Conservation (phyloP, 2,888 invertebrate genomes). For the Plagodis dolabraria region DNA sequence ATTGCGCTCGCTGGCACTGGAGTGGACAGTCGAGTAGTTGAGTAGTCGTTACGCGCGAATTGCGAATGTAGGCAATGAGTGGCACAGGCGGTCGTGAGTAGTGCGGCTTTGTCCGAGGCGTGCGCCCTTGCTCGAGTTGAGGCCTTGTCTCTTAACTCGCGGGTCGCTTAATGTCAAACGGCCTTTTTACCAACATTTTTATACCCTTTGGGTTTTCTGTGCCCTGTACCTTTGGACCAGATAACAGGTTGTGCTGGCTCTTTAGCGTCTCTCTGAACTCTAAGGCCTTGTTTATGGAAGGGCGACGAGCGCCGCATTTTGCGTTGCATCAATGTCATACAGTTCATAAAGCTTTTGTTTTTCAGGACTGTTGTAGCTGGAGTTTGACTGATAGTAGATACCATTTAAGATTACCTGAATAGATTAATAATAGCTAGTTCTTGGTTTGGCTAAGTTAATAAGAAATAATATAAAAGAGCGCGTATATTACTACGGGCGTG, state of each 20-base stretch:
- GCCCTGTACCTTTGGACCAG: conserved; percentile 2
- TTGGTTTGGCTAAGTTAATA: too few species aligned
- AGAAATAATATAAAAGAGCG: too few species aligned
- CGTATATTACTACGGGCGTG: too few species aligned
- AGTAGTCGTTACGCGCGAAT: conserved; percentile 34
- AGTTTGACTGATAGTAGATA: too few species aligned
- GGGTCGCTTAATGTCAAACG: conserved; percentile 65
- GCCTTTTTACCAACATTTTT: conserved; percentile 51
- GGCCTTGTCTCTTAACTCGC: conserved; percentile 65
- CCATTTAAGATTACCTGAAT: too few species aligned
- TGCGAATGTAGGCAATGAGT: conserved; percentile 42
- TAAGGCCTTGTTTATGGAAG: background rate
- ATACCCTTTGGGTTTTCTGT: conserved; percentile 3
- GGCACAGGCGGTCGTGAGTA: conserved; percentile 27
- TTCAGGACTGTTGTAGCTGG: too few species aligned
- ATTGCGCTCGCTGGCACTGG: too few species aligned
- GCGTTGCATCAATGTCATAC: too few species aligned
- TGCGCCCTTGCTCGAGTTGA: conserved; percentile 68
- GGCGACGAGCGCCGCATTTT: too few species aligned
- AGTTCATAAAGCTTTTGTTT: too few species aligned
- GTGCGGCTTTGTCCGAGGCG: conserved; percentile 46
- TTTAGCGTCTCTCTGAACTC: background rate
- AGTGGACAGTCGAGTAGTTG: background rate
- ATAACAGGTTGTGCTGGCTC: conserved; percentile 21
- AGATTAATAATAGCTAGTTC: too few species aligned